Evolutionary conservation across 2,113 vertebrate genomes (phyloP).

Genomic region (Salminus brasiliensis): DNA sequence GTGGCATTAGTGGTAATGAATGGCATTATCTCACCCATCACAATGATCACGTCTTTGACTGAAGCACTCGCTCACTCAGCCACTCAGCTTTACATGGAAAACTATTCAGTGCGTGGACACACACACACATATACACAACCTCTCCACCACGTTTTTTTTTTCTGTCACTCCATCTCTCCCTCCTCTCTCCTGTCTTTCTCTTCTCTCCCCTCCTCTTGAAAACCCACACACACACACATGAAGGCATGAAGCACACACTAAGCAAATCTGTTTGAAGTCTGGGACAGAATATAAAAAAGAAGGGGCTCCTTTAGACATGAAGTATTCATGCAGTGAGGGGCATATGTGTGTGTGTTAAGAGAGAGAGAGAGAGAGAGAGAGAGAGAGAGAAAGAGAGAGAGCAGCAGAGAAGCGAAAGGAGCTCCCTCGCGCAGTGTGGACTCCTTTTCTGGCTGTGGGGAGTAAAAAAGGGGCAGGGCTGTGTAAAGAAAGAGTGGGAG

Average conservation of each 20-base stretch:
- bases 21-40: slow-evolving; percentile 64
- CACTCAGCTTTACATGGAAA: slow-evolving; percentile 18
- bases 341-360: slow-evolving; percentile 47
- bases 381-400: slow-evolving; percentile 47
- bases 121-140: not conserved
- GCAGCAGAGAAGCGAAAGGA: slow-evolving; percentile 67
- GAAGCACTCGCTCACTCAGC: slow-evolving; percentile 55
- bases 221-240: slow-evolving; percentile 31
- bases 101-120: not conserved
- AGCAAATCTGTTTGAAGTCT: slow-evolving; percentile 82
- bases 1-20: slow-evolving; percentile 65
- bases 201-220: not conserved
- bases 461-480: slow-evolving; percentile 79
- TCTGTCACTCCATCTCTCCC: slow-evolving; percentile 11
- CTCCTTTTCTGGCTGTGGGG: slow-evolving; percentile 78
- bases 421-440: slow-evolving; percentile 74
- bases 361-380: slow-evolving; percentile 57
- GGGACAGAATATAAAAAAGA: slow-evolving; percentile 76
- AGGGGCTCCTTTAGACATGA: slow-evolving; percentile 76
- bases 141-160: not conserved
- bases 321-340: slow-evolving; percentile 79
- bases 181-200: slow-evolving; percentile 18
- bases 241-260: slow-evolving; percentile 74
- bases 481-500: slow-evolving; percentile 54
- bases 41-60: slow-evolving; percentile 68